Percentiles rank a stretch among this genome's conserved stretches.
These are phyloP conservation scores for Ephydatia muelleri DNA, from an alignment of 37 sponge, comb jelly and placozoan genomes.

Conservation along the genomic window DNA sequence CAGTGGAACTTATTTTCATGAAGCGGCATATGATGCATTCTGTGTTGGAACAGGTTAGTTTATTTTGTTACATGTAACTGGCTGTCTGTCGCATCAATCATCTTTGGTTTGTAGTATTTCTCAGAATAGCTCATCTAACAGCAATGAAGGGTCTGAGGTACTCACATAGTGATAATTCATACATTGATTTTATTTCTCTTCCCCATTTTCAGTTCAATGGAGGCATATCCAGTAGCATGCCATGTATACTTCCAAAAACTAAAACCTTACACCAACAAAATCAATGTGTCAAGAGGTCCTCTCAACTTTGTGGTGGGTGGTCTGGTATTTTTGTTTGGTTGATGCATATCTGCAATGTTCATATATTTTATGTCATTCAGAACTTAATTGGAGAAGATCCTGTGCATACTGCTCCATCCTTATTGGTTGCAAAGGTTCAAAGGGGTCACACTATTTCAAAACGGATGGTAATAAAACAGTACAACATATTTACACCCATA, in stretches of 20 bases:
- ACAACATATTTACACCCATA: neutral
- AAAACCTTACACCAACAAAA: conserved; percentile 49
- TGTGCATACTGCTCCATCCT: neutral
- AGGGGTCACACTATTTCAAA: neutral
- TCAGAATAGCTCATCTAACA: conserved; percentile 66
- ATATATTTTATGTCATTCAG: neutral
- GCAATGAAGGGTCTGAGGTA: conserved; percentile 69
- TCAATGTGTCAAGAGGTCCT: conserved; percentile 76
- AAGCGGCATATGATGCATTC: conserved; percentile 80
- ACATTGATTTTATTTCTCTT: neutral
- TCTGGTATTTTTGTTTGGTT: neutral
- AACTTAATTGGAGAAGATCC: neutral
- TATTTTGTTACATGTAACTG: neutral
- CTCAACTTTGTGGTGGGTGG: conserved; percentile 53
- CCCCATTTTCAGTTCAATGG: conserved; percentile 13
- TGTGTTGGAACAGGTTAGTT: conserved; percentile 74
- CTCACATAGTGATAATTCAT: neutral
- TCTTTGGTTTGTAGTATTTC: conserved; percentile 57
- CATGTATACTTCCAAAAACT: conserved; percentile 49
- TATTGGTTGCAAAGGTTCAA: neutral
- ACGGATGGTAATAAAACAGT: neutral
- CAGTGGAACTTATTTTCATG: conserved; percentile 42
- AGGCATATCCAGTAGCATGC: conserved; percentile 62
- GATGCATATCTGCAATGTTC: too few species aligned
- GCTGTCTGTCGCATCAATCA: neutral